Percentiles rank a stretch among this genome's conserved stretches.
Conservation (phyloP, 2,888 invertebrate species). For the Leuctra nigra region DNA sequence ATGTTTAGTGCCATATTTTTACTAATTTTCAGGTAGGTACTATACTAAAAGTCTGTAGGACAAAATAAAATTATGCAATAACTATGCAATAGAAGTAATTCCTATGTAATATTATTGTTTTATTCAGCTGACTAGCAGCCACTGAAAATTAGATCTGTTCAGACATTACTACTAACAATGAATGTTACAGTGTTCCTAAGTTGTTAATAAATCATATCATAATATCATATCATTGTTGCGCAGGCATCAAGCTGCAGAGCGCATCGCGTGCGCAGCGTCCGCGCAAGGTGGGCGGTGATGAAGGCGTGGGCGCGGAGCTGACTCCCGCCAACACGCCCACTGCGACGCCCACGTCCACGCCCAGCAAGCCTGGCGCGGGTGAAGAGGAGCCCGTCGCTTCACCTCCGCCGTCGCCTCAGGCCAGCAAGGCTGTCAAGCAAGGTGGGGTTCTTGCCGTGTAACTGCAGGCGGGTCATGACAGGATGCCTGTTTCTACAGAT, state of each 20-base stretch:
- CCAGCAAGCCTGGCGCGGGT: slow-evolving; percentile 32
- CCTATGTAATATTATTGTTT: too few relatives aligned
- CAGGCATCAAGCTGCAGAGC: slow-evolving; percentile 76
- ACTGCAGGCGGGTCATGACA: neutral
- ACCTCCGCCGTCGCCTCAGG: slow-evolving; percentile 42
- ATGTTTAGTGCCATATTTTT: too few relatives aligned
- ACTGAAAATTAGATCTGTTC: too few relatives aligned
- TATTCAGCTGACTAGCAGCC: too few relatives aligned
- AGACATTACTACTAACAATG: too few relatives aligned
- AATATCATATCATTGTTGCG: neutral
- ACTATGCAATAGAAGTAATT: too few relatives aligned
- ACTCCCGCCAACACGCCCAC: slow-evolving; percentile 39
- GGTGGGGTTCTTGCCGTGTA: neutral
- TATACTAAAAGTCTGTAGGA: too few relatives aligned
- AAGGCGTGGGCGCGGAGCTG: slow-evolving; percentile 41
- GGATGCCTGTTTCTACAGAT: too few relatives aligned
- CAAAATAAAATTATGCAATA: too few relatives aligned
- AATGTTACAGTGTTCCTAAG: too few relatives aligned
- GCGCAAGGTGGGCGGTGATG: slow-evolving; percentile 44
- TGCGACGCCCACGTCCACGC: slow-evolving; percentile 40
- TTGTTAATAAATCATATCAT: too few relatives aligned
- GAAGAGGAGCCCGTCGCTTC: neutral
- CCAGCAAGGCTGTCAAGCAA: slow-evolving; percentile 39
- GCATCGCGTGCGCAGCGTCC: slow-evolving; percentile 79
- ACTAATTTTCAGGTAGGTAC: too few relatives aligned